Base-by-base conservation (phyloP, 2,113 vertebrate species). In the Callospermophilus lateralis region DNA sequence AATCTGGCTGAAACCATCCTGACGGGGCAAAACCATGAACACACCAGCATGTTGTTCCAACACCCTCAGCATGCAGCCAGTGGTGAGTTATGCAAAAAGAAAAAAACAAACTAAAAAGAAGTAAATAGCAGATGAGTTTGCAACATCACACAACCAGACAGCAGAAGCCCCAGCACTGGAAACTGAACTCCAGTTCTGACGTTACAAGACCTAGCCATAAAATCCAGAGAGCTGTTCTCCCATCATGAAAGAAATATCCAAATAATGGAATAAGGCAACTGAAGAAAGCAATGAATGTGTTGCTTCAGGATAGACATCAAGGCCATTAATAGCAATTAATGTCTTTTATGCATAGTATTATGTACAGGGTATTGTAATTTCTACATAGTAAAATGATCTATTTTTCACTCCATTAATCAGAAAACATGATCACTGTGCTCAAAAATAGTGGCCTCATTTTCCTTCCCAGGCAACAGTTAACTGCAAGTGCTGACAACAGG, bases 341-440 rank as follows among this genome's bases (percentile, higher is more conserved):
- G 93, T 63, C 76, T 95, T 88, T 67, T 94, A 58, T 84, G 76
- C 4, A 0, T 55, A 17, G 65, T 84, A 45, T 81, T 88, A 74
- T 42, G 45, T 3, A 19, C 0, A 0, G n/a, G 42, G 28, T 84
- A 77, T 90, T 90, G 61, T 92, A 81, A 94, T 85, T 94, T 90
- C 90, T 76, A 55, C 67, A 81, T 67, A 87, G 53, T 61, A 84
- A 92, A 96, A 96, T 86, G 61, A 95, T 97, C 96, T 92, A 92
- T 96, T 98, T 96, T 92, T 96, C 93, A 97, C 96, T 95, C 93
- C 97, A 97, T 96, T 97, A 97, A 95, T 97, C 96, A 95, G 97
- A 95, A 96, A 94, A 94, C 89, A 89, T 53, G 94, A 96, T 96
- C 92, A 39, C 32, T 72, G n/a, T 48, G 63, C 91, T 96, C 3